These are phyloP conservation scores for Pollenia angustigena DNA, from an alignment of 2,888 invertebrate species.

Conservation along the genomic window DNA sequence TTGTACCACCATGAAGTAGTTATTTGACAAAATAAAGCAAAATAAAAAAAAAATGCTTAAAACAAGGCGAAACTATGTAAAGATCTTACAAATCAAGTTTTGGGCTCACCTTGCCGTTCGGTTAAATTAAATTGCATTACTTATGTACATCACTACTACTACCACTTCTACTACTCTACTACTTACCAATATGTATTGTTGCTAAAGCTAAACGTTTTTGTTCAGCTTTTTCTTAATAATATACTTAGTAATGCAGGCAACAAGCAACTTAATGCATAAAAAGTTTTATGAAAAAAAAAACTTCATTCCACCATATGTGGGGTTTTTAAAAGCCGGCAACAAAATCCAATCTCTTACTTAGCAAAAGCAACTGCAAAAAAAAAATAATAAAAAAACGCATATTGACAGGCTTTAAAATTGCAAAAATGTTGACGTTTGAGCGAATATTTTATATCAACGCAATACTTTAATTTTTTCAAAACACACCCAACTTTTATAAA, in stretches of 20 bases:
- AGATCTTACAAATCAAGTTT: slow-evolving; percentile 58
- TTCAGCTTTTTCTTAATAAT: slow-evolving; percentile 6
- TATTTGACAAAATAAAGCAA: slow-evolving; percentile 56
- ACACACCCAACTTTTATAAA: slow-evolving; percentile 68
- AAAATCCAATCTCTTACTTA: slow-evolving; percentile 38
- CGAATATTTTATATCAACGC: slow-evolving; percentile 62
- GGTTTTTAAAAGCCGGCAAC: slow-evolving; percentile 56
- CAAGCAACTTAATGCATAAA: slow-evolving; percentile 36
- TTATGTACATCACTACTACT: slow-evolving; percentile 33
- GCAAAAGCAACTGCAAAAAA: slow-evolving; percentile 33
- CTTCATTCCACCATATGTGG: slow-evolving; percentile 43
- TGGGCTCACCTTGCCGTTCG: slow-evolving; percentile 66
- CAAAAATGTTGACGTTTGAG: slow-evolving; percentile 53
- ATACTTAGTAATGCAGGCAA: slow-evolving; percentile 42
- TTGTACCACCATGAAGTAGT: slow-evolving; percentile 52
- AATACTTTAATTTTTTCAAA: slow-evolving; percentile 29
- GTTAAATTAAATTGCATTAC: slow-evolving; percentile 56
- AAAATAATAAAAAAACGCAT: slow-evolving; percentile 39
- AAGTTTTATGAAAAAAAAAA: slow-evolving; percentile 21
- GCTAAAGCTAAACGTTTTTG: slow-evolving; percentile 3
- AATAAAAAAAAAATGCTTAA: slow-evolving; percentile 14
- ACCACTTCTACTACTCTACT: not conserved
- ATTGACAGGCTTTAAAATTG: slow-evolving; percentile 54
- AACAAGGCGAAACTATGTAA: slow-evolving; percentile 21
- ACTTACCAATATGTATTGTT: not conserved